Percentiles rank a stretch among this genome's conserved stretches.
phyloP scores from a whole-genome alignment of 2,797 vertebrate genomes.

The Coendou prehensilis region DNA sequence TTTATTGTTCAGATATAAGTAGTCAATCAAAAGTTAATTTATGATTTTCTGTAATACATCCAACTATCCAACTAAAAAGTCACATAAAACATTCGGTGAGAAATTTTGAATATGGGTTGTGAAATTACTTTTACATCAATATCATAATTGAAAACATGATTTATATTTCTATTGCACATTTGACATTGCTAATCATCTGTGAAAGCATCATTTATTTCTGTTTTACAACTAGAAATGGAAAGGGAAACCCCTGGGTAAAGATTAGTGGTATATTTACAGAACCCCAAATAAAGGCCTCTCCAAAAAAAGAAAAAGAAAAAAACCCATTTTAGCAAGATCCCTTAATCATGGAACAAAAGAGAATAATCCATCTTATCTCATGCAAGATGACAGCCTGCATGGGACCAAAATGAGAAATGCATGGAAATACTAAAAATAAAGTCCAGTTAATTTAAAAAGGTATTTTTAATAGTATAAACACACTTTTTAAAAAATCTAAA shows the following conservation, averaged over 20 bases:
- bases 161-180: not conserved
- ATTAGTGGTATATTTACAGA: not conserved
- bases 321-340: not conserved
- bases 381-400: not conserved
- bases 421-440: not conserved
- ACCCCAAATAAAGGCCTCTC: slow-evolving; percentile 33
- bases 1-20: not conserved
- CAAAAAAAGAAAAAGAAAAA: not conserved
- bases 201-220: not conserved
- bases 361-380: slow-evolving; percentile 31
- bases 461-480: not conserved
- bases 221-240: not conserved
- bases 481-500: not conserved
- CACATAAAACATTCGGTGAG: not conserved
- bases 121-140: not conserved
- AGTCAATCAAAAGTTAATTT: not conserved
- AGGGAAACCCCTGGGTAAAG: not conserved
- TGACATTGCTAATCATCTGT: slow-evolving; percentile 15
- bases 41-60: not conserved
- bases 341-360: slow-evolving; percentile 39
- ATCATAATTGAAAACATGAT: not conserved
- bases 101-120: slow-evolving; percentile 7
- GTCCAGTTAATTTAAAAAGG: not conserved
- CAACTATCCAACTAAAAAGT: not conserved
- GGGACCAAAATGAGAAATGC: not conserved